Percentiles rank a stretch among this genome's conserved stretches.
These are phyloP conservation scores for Spheniscus mendiculus DNA, from an alignment of 2,113 vertebrate species.

Conservation along the genomic window DNA sequence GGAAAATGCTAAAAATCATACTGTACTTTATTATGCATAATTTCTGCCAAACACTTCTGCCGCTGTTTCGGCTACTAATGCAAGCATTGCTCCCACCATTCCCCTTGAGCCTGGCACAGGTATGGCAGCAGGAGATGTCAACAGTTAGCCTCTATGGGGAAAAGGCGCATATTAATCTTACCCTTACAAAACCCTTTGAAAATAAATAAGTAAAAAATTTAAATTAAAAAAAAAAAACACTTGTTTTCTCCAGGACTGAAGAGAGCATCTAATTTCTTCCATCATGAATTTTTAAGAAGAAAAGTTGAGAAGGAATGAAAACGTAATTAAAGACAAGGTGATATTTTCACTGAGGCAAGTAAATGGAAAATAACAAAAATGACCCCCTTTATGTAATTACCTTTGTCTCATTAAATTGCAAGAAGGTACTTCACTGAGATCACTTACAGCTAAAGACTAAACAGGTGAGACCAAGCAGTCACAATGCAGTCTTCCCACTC, in stretches of 20 bases:
- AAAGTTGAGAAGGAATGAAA: not conserved
- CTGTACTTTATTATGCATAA: not conserved
- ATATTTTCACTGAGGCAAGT: not conserved
- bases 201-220: not conserved
- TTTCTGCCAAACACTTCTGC: not conserved
- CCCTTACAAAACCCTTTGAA: not conserved
- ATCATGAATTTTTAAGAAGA: not conserved
- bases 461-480: not conserved
- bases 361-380: not conserved
- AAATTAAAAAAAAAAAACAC: accelerated
- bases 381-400: not conserved
- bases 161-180: not conserved
- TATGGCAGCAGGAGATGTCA: not conserved
- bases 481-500: not conserved
- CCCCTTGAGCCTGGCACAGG: not conserved
- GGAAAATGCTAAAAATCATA: not conserved
- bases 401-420: not conserved
- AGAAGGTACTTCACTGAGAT: not conserved
- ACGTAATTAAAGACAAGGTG: not conserved
- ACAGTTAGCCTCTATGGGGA: not conserved
- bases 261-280: not conserved
- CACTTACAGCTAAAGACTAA: not conserved
- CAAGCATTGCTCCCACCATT: not conserved
- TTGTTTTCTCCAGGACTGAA: not conserved
- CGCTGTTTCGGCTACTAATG: not conserved